phyloP scores from a whole-genome alignment of 1,140 invertebrate species.

The Heliothis virescens region DNA sequence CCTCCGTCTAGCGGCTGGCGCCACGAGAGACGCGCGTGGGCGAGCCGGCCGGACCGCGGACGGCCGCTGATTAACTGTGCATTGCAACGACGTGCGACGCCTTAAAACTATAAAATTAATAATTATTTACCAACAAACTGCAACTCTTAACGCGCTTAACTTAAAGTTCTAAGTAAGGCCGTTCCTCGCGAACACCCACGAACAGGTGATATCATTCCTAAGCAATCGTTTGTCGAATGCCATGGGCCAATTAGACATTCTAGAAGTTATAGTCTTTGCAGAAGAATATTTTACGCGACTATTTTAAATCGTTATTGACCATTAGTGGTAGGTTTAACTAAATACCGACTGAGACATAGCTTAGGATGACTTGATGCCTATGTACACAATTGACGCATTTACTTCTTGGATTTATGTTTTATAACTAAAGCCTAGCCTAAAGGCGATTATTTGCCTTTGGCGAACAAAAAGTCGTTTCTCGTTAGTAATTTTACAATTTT shows the following conservation, averaged over 20 bases:
- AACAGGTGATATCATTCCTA: constrained; percentile 23
- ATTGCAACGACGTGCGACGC: constrained; percentile 53
- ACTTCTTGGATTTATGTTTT: background rate
- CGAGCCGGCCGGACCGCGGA: constrained; percentile 68
- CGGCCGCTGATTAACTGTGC: constrained; percentile 60
- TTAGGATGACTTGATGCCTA: background rate
- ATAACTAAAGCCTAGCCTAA: background rate
- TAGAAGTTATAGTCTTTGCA: constrained; percentile 8
- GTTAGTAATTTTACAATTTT: constrained; percentile 16
- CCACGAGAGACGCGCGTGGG: constrained; percentile 63
- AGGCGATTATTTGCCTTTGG: background rate
- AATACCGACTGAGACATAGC: background rate
- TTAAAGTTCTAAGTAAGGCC: constrained; percentile 20
- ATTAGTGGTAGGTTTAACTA: background rate
- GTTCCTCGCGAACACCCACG: constrained; percentile 28
- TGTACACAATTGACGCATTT: background rate
- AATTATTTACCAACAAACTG: constrained; percentile 49
- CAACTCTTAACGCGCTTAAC: constrained; percentile 28
- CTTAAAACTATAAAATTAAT: constrained; percentile 54
- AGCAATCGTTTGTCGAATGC: constrained; percentile 31
- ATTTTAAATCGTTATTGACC: background rate
- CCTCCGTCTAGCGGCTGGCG: constrained; percentile 37
- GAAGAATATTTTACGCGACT: background rate
- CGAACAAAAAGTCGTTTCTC: constrained; percentile 1
- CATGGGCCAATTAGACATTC: constrained; percentile 22